Conservation (phyloP, 2,888 invertebrate genomes). For the Germaria angustata region DNA sequence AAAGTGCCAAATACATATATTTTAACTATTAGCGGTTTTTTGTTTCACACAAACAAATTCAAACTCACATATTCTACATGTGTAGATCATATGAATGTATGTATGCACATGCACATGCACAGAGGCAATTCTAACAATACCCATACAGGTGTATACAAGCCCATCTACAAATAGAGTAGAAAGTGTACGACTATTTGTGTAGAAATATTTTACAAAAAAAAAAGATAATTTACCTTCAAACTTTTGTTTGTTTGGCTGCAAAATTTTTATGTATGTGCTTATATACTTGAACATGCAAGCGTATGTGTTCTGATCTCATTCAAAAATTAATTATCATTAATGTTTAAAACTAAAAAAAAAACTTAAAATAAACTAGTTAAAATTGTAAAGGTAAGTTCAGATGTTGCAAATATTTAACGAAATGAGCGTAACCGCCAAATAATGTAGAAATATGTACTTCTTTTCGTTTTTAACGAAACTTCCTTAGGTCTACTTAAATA, state of each 20-base stretch:
- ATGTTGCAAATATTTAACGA: neutral
- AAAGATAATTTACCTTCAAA: constrained; percentile 32
- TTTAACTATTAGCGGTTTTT: constrained; percentile 61
- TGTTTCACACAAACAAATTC: constrained; percentile 33
- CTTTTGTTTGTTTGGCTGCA: constrained; percentile 29
- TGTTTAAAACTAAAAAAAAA: constrained; percentile 24
- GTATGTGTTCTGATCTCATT: constrained; percentile 22
- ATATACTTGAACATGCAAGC: neutral
- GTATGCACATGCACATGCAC: neutral
- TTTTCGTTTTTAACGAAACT: too few relatives aligned
- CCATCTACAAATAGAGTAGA: neutral
- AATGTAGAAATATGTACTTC: too few relatives aligned
- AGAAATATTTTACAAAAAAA: constrained; percentile 5
- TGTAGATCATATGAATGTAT: neutral
- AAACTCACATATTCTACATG: neutral
- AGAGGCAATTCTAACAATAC: constrained; percentile 19
- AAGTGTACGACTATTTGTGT: neutral
- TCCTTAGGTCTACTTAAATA: too few relatives aligned
- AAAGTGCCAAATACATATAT: constrained; percentile 59
- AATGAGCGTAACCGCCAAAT: neutral
- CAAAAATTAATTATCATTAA: constrained; percentile 57
- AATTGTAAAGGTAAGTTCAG: neutral
- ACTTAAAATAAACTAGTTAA: neutral
- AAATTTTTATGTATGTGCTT: neutral
- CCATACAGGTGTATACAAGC: constrained; percentile 28